Base-by-base conservation (phyloP, 2,888 invertebrate genomes). In the Stegana nigrithorax region DNA sequence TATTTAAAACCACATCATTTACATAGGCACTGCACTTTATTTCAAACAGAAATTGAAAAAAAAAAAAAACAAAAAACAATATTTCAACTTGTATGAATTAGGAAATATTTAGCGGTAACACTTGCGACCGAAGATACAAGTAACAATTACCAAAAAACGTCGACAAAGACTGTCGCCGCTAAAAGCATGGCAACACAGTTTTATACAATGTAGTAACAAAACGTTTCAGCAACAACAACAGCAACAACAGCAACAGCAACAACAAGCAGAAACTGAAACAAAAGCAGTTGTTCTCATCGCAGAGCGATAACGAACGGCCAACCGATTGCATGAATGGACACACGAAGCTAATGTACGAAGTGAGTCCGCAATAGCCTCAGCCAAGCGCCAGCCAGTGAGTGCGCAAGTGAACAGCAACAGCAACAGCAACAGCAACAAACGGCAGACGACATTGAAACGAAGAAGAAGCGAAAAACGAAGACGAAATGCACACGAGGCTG, bases 161-260 rank as follows among this genome's bases (percentile, higher is more conserved):
- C 36, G 55, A 55, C 39, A 21, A 36, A 44, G 64, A 60, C 57
- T 64, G 60, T 27, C 51, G 51, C 51, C 21, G 32, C 17, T 25
- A 57, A 58, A 25, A 44, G 23, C 51, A n/a, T 23, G 26, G 57
- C 10, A 14, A 17, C 29, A 50, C 39, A 58, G 60, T 64, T 64
- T 64, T 64, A 64, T 64, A 64, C 47, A 27, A 59, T 25, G 14
- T 42, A 21, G 27, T 21, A 36, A 25, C 23, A 51, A 29, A 2
- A 47, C 21, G 25, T 39, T 4, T 44, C 27, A 21, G 42, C n/a
- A n/a, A 23, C 39, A 2, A 12, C 25, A 23, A 23, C 25, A 47
- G 47, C 21, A 47, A 23, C 47, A 47, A n/a, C 47, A 47, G 10
- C 12, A 25, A 21, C 45, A 19, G 19, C 45, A 45, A 21, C 19